These are phyloP conservation scores for Tinea pellionella DNA, from an alignment of 2,888 invertebrate species.

Conservation along the genomic window DNA sequence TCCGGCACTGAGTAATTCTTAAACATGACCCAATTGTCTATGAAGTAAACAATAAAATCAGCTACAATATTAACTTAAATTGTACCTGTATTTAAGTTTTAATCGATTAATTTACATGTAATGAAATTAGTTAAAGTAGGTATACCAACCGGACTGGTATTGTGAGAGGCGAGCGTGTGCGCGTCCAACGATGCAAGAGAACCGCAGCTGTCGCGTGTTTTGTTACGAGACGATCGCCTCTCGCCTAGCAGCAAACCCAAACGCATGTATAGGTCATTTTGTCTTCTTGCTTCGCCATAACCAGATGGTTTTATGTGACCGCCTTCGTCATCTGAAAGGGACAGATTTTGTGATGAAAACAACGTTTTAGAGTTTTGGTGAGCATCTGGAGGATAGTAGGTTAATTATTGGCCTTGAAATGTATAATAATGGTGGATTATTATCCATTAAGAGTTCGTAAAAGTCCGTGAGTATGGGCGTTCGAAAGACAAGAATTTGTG, in stretches of 20 bases:
- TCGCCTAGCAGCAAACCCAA: constrained; percentile 85
- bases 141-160: constrained; percentile 79
- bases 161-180: constrained; percentile 80
- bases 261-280: constrained; percentile 86
- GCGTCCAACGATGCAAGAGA: constrained; percentile 71
- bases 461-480: too few relatives aligned
- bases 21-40: too few relatives aligned
- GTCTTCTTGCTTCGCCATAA: constrained; percentile 47
- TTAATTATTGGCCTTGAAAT: too few relatives aligned
- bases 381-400: too few relatives aligned
- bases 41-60: too few relatives aligned
- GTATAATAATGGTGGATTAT: too few relatives aligned
- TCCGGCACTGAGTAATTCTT: too few relatives aligned
- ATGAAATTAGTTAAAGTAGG: neutral
- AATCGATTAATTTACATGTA: neutral
- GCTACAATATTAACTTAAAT: neutral
- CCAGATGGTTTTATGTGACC: constrained; percentile 73
- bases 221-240: constrained; percentile 64
- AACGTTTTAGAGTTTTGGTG: too few relatives aligned
- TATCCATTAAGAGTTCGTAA: too few relatives aligned
- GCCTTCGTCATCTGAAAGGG: constrained; percentile 75
- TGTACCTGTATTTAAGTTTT: neutral
- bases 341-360: neutral
- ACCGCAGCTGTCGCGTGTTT: constrained; percentile 58
- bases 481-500: too few relatives aligned